Base-by-base conservation (phyloP, 1,140 invertebrate species). In the Caerostris darwini region DNA sequence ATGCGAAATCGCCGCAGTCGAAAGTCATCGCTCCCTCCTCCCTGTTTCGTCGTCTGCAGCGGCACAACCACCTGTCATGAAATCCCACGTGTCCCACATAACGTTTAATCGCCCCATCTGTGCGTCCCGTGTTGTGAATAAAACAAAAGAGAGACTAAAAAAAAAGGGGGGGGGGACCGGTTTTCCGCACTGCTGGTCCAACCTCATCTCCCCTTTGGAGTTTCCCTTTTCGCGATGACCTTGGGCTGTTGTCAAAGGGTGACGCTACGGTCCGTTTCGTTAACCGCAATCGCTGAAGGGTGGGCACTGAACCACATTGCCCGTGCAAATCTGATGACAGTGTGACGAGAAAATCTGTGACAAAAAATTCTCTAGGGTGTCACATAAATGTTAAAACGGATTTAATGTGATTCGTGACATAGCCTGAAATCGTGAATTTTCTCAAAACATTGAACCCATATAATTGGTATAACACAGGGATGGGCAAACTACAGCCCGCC, bases 101-200 rank as follows among this genome's bases (percentile, higher is more conserved):
- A 71, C 12, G 54, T 90, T 90, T 90, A 90, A 90, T 71, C 88
- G 88, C 88, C n/a, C 85, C 88, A 64, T 69, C 69, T 71, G 64
- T 71, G 64, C 0, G 10, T 69, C 64, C 82, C 56, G n/a, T 10
- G n/a, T 12, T 19, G 57, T 56, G 34, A 90, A 87, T 50, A 90
- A 71, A 90, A 56, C 34, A 71, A 19, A 71, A 54, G 54, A n/a
- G n/a, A 69, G 71, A 8, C 19, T 85, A 56, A n/a, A n/a, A 85
- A 85, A 12, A 58, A 56, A 17, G 53, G 56, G 7, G 19, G 77
- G 88, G 67, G 50, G 57, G 71, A 69, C 90, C 90, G 90, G 90
- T 81, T 91, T 77, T 91, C 57, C 90, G 90, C 90, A 82, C 90
- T 56, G 71, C 1, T 61, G 71, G 34, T 56, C 57, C 54, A 91